A percentile compares a stretch with the other conserved stretches of the same genome.
These are phyloP conservation scores for Esox masquinongy DNA, from an alignment of 2,797 vertebrate genomes.

Conservation along the genomic window DNA sequence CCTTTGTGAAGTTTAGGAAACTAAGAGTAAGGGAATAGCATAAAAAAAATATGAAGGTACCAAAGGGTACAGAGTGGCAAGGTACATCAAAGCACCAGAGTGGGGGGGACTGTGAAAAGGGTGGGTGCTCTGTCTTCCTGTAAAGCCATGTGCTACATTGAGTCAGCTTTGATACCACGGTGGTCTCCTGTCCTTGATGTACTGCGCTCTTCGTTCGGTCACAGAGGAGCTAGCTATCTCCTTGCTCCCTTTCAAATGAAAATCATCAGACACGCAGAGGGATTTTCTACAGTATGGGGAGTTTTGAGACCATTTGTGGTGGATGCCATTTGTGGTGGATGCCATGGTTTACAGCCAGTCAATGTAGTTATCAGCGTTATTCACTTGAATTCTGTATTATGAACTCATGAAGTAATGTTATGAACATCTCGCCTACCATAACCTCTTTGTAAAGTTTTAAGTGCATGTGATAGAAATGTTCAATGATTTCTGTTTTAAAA, in stretches of 20 bases:
- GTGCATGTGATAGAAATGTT: not conserved
- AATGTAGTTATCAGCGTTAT: not conserved
- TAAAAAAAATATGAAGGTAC: slow-evolving; percentile 7
- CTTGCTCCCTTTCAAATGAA: slow-evolving; percentile 22
- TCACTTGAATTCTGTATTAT: not conserved
- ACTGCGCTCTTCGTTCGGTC: slow-evolving; percentile 19
- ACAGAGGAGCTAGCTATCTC: slow-evolving; percentile 9
- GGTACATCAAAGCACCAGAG: slow-evolving; percentile 50
- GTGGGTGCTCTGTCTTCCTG: slow-evolving; percentile 20
- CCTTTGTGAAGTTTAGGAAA: slow-evolving; percentile 20
- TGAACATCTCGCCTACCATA: not conserved
- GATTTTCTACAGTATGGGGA: not conserved
- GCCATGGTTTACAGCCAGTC: not conserved
- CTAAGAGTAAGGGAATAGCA: slow-evolving; percentile 12
- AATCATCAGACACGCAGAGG: slow-evolving; percentile 2
- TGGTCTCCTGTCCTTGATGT: slow-evolving; percentile 24
- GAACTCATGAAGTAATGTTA: not conserved
- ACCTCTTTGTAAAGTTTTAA: not conserved
- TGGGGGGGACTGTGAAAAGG: slow-evolving; percentile 14
- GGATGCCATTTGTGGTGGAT: not conserved
- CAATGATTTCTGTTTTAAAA: not conserved
- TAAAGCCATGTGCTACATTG: slow-evolving; percentile 26
- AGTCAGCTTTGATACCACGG: slow-evolving; percentile 39
- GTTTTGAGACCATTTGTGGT: not conserved
- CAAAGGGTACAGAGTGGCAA: slow-evolving; percentile 14